Conservation (phyloP, 1,140 invertebrate genomes). For the Lanistes nyassanus region DNA sequence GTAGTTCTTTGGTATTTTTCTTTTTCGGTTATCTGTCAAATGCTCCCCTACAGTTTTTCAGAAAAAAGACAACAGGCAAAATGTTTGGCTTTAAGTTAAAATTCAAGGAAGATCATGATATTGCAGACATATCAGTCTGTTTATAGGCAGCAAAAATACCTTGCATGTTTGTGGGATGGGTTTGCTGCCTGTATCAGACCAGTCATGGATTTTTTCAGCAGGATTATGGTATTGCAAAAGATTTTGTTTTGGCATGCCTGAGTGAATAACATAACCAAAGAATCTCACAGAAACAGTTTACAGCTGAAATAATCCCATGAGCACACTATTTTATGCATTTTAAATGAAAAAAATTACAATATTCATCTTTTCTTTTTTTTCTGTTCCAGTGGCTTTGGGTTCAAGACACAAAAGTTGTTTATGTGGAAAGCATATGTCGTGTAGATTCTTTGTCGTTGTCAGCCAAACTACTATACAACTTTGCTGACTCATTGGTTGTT, state of each 20-base stretch:
- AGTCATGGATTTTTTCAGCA: too few relatives aligned
- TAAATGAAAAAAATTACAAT: too few relatives aligned
- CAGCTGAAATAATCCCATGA: too few relatives aligned
- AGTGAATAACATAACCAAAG: not conserved
- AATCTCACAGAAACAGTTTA: not conserved
- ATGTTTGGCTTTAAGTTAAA: too few relatives aligned
- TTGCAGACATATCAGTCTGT: too few relatives aligned
- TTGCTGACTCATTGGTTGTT: constrained; percentile 84
- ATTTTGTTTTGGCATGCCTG: not conserved
- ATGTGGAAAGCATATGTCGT: constrained; percentile 94
- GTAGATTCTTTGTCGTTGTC: constrained; percentile 88
- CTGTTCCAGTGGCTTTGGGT: constrained; percentile 73
- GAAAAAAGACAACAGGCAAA: not conserved
- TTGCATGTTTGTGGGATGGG: too few relatives aligned
- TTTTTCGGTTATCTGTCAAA: not conserved
- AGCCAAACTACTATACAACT: constrained; percentile 84
- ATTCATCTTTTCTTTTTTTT: constrained; percentile 15
- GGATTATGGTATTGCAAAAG: not conserved
- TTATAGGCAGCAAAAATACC: too few relatives aligned
- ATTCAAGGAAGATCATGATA: too few relatives aligned
- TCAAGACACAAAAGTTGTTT: constrained; percentile 81
- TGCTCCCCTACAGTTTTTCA: not conserved
- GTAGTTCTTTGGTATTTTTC: too few relatives aligned
- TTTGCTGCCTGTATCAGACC: too few relatives aligned
- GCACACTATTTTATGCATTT: too few relatives aligned